Evolutionary conservation across 2,888 invertebrate species (phyloP).

Genomic region (Linhomoeus sp.): DNA sequence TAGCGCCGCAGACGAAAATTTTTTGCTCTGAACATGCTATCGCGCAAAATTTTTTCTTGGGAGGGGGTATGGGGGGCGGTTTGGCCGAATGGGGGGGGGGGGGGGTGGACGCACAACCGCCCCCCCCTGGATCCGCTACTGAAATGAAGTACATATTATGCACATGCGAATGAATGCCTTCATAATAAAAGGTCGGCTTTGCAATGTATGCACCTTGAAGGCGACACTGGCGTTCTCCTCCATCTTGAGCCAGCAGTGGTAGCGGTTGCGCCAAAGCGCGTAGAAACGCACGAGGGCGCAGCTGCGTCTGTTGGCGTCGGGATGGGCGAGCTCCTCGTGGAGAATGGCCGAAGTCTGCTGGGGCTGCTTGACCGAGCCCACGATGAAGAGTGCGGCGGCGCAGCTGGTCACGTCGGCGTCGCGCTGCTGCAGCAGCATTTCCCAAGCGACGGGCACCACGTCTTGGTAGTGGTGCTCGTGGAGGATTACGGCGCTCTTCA

Average conservation of each 20-base stretch:
- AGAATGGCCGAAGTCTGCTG: constrained; percentile 70
- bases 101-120: too few relatives aligned
- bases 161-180: too few relatives aligned
- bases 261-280: constrained; percentile 78
- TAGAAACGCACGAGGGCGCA: constrained; percentile 61
- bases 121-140: too few relatives aligned
- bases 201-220: constrained; percentile 55
- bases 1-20: too few relatives aligned
- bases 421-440: constrained; percentile 73
- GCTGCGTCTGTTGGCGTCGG: constrained; percentile 57
- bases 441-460: constrained; percentile 81
- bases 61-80: too few relatives aligned
- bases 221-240: constrained; percentile 85
- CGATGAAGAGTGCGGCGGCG: constrained; percentile 69
- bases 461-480: constrained; percentile 44
- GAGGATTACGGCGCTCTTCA: constrained; percentile 73
- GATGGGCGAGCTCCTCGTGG: constrained; percentile 62
- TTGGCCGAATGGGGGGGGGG: too few relatives aligned
- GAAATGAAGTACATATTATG: too few relatives aligned
- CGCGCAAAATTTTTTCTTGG: too few relatives aligned
- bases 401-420: not conserved
- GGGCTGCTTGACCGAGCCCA: constrained; percentile 76
- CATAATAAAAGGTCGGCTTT: too few relatives aligned
- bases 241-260: constrained; percentile 98
- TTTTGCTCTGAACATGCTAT: too few relatives aligned